These are phyloP conservation scores for Theocolax elegans DNA, from an alignment of 1,140 invertebrate genomes.

Conservation along the genomic window DNA sequence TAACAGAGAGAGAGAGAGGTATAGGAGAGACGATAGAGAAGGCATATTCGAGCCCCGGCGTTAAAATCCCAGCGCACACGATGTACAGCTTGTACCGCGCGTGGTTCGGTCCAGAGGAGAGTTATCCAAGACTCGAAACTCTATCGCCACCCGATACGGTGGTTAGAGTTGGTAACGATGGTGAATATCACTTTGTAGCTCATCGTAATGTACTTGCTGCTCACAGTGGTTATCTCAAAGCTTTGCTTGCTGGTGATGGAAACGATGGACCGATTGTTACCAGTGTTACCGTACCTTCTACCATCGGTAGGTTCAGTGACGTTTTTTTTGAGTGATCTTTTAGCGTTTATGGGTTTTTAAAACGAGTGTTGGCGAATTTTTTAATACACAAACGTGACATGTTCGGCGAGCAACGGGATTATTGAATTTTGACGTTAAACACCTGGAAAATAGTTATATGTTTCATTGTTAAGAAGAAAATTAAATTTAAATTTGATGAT, in stretches of 20 bases:
- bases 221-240: conserved; percentile 75
- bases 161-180: conserved; percentile 72
- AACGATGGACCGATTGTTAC: conserved; percentile 49
- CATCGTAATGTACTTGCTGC: conserved; percentile 75
- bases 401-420: too few relatives aligned
- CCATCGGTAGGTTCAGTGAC: conserved; percentile 57
- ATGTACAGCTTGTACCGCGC: conserved; percentile 74
- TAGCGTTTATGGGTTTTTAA: too few relatives aligned
- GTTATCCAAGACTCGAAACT: conserved; percentile 57
- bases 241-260: conserved; percentile 44
- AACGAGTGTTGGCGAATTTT: too few relatives aligned
- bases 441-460: too few relatives aligned
- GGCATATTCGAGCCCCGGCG: conserved; percentile 59
- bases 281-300: conserved; percentile 60
- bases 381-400: too few relatives aligned
- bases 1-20: too few relatives aligned
- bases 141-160: conserved; percentile 72
- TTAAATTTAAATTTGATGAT: too few relatives aligned
- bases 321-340: too few relatives aligned
- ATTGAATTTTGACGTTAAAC: too few relatives aligned
- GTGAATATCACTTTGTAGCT: conserved; percentile 75
- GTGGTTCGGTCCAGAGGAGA: conserved; percentile 68
- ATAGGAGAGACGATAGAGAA: too few relatives aligned
- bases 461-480: too few relatives aligned
- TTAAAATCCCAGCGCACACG: conserved; percentile 63